Evolutionary conservation across 2,888 invertebrate species (phyloP), one percentile per base, ranked within the genome.

Genomic region (Laspeyria flexula): DNA sequence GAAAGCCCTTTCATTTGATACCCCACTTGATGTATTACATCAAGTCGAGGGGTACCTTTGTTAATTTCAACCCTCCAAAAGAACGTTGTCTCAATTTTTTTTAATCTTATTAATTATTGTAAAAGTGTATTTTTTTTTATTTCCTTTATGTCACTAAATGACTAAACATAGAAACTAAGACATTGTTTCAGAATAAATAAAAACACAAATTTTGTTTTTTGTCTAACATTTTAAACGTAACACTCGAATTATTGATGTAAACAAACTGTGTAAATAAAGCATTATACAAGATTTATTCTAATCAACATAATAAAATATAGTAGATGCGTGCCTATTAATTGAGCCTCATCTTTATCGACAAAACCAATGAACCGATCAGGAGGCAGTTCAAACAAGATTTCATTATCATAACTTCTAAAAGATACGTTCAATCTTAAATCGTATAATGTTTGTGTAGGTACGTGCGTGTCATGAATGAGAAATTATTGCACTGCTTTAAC

Each of bases 341-440:
- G 21, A 18, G 12, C 27, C n/a, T 15, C 35, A 25, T 11, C 35
- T 46, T 60, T 58, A 61, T 64, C 65, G 44, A 15, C 30, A 7
- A 13, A 58, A 34, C 52, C 58, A 55, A 25, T 65, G 65, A 65
- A 58, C 61, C 55, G 52, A 49, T 40, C 9, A 40, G 29, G 43
- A 18, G 35, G 21, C 50, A 30, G 40, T 55, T 13, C 41, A 35
- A 35, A 35, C 61, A 50, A 53, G 55, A 58, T 61, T 65, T 52
- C 31, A 50, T 60, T 64, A 65, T 65, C 61, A 45, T 21, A 35
- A n/a, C n/a, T n/a, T n/a, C 11, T 35, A n/a, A 11, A 35, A 35
- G 16, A 41, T 12, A 12, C 37, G 50, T 33, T 29, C 6, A 21
- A 41, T 40, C 40, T 53, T 47, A 40, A 23, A 38, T 43, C 47